Evolutionary conservation across 2,113 vertebrate species (phyloP), one percentile per base, ranked within the genome.

Genomic region (Polypterus senegalus): DNA sequence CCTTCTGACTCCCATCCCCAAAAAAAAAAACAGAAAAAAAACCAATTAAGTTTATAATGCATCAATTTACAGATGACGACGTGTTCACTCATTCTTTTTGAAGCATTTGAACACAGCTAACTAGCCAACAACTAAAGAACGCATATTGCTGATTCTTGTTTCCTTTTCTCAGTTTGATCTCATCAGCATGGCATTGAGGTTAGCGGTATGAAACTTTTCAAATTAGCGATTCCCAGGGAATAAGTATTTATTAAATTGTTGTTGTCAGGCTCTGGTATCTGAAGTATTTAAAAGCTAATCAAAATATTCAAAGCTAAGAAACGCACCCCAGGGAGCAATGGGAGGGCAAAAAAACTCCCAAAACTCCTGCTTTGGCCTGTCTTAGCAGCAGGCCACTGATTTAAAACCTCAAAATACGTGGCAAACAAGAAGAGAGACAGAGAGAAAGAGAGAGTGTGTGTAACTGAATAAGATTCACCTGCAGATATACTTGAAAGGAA

Each of bases 91-190:
- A 77, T 75, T 73, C 76, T 75, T 79, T 85, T 82, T 84, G 80
- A 86, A 83, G 77, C 80, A 64, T 47, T 54, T 80, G 79, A 80
- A 79, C 74, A 76, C 75, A 77, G 74, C 79, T 81, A 83, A 78
- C 66, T 74, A 83, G 76, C 73, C 79, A 80, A 68, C 63, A 74
- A 75, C 47, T 60, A 54, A 59, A 64, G 71, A 78, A 69, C 76
- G 72, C 70, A 65, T 66, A 75, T 75, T 64, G 67, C 73, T 81
- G 71, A 80, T 70, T 78, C 72, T 74, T 79, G 69, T 79, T 86
- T 87, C 81, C 76, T 73, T 79, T 77, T 84, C 79, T 62, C 80
- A 75, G 74, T 79, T 79, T 83, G 81, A 80, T 70, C 76, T 68
- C 72, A 78, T 73, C 70, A 74, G 67, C 64, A 65, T 69, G 70